Conservation (phyloP, 2,113 vertebrate species). For the Talpa occidentalis region DNA sequence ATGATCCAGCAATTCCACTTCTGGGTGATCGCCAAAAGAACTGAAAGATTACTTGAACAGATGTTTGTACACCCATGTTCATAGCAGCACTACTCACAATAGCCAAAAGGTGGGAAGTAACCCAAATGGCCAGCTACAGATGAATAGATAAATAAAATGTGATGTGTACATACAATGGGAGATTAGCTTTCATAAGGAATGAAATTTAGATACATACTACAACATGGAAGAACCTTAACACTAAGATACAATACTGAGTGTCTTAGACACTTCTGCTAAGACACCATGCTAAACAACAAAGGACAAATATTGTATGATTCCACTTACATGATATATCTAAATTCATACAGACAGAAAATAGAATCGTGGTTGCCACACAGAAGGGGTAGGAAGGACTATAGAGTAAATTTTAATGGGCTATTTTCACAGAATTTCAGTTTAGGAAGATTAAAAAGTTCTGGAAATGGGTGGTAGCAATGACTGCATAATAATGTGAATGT, state of each 20-base stretch:
- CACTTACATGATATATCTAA: background rate
- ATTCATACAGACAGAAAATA: background rate
- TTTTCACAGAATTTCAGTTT: background rate
- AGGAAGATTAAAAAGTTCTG: background rate
- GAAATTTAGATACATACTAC: background rate
- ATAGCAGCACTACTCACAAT: background rate
- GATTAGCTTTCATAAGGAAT: background rate
- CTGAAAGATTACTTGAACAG: background rate
- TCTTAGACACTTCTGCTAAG: background rate
- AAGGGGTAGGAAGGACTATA: background rate
- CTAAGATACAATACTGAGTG: background rate
- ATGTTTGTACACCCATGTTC: background rate
- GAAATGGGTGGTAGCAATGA: background rate
- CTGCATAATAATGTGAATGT: background rate
- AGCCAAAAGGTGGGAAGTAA: background rate
- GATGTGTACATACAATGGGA: background rate
- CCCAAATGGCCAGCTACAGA: background rate
- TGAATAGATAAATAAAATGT: background rate
- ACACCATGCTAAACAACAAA: background rate
- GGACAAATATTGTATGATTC: background rate
- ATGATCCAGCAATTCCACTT: background rate
- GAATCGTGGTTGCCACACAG: background rate
- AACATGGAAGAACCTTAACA: background rate
- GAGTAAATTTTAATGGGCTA: background rate
- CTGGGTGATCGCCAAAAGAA: background rate